Base-by-base conservation (phyloP, 2,113 vertebrate genomes). In the Sphaerodactylus townsendi region DNA sequence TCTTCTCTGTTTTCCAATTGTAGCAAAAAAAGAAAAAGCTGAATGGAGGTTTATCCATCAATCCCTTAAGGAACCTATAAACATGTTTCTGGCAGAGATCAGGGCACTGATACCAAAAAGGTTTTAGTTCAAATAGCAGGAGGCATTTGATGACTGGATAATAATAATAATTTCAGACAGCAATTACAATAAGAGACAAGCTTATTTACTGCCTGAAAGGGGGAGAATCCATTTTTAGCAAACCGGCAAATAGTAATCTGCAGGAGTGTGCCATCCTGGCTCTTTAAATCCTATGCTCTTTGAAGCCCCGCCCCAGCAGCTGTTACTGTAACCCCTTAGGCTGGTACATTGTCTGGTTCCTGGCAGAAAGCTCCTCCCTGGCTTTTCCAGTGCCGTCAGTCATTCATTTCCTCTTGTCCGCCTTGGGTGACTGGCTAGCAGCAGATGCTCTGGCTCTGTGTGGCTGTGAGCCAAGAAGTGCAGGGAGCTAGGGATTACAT, bases 401-500 rank as follows among this genome's bases (percentile, higher is more conserved):
- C n/a, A n/a, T n/a, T 78, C 75, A 84, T 44, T 84, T 62, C 28
- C 66, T 65, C 82, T 77, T 56, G 66, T 78, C 65, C 1, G 65
- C 14, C 65, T 71, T 78, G 30, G 35, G 50, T 71, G 77, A 84
- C 44, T 78, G 83, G 83, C 75, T 30, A 6, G 69, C 33, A 75
- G 48, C 83, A 84, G 83, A 84, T 78, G 83, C 83, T 78, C n/a
- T 17, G 53, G 66, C 66, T 59, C 74, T 33, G 65, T 28, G 68
- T 62, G 65, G 65, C 75, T 69, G 28, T 15, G 10, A 84, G 83
- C 83, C 83, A 84, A 84, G 75, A 84, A 70, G 65, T 23, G 1
- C 50, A 71, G 75, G 66, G 75, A 70, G 48, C 50, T 3, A 53
- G 23, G 53, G 75, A 78, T 84, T 69, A 46, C 33, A 33, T 39